A percentile compares a stretch with the other conserved stretches of the same genome.
Evolutionary conservation across 2,888 invertebrate genomes (phyloP).

Genomic region (Globia sparganii): DNA sequence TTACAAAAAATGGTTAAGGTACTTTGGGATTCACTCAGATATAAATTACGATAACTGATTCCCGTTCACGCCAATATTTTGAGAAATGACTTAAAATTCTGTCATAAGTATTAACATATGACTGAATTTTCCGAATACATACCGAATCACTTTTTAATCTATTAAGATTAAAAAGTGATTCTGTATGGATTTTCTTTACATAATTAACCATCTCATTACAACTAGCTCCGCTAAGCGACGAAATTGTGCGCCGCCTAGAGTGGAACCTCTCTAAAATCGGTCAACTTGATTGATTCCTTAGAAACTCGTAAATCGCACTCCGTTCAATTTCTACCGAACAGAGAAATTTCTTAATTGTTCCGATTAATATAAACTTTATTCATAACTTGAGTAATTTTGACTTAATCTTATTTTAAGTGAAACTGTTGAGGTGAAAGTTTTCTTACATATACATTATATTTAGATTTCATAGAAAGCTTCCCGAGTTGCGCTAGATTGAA

Average conservation of each 20-base stretch:
- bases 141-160: too few relatives aligned
- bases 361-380: conserved; percentile 41
- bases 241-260: not conserved
- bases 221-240: too few relatives aligned
- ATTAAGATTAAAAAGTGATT: not conserved
- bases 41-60: not conserved
- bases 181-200: not conserved
- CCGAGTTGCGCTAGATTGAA: not conserved
- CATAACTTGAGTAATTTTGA: conserved; percentile 31
- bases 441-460: not conserved
- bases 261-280: conserved; percentile 15
- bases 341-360: conserved; percentile 57
- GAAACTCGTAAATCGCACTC: conserved; percentile 55
- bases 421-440: not conserved
- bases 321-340: conserved; percentile 31
- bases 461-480: not conserved
- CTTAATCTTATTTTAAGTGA: conserved; percentile 23
- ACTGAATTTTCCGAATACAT: too few relatives aligned
- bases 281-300: conserved; percentile 59
- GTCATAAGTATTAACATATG: too few relatives aligned
- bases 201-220: not conserved
- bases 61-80: not conserved
- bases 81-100: not conserved
- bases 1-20: not conserved
- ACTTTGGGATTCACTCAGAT: not conserved